Evolutionary conservation across 2,888 invertebrate species (phyloP).

Genomic region (Achlya flavicornis): DNA sequence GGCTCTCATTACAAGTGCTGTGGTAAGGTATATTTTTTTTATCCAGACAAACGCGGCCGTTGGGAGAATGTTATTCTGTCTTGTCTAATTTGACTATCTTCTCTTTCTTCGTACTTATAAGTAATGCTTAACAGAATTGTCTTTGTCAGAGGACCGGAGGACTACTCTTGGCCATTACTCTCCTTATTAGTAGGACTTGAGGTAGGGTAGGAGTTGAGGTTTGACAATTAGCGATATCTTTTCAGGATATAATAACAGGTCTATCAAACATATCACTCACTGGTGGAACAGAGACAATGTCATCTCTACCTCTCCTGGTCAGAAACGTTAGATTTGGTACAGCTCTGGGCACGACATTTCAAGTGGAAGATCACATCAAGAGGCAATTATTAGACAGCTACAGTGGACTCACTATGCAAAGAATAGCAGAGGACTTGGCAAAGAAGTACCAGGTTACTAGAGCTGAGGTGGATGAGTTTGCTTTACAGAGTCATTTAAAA

Average conservation of each 20-base stretch:
- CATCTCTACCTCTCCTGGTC: conserved; percentile 92
- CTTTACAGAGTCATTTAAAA: conserved; percentile 90
- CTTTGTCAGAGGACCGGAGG: too few species aligned
- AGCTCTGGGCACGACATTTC: conserved; percentile 88
- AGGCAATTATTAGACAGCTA: conserved; percentile 87
- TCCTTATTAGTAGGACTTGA: too few species aligned
- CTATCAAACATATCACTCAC: conserved; percentile 92
- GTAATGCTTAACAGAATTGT: too few species aligned
- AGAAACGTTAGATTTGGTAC: conserved; percentile 95
- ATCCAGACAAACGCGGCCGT: background rate
- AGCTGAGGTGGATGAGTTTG: conserved; percentile 91
- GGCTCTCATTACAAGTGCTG: conserved; percentile 92
- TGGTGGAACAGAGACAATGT: conserved; percentile 98
- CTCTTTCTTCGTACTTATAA: too few species aligned
- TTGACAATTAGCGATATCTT: too few species aligned
- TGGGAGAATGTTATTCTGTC: background rate
- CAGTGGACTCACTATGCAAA: conserved; percentile 93
- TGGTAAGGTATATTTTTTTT: conserved; percentile 83
- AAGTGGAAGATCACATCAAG: conserved; percentile 89
- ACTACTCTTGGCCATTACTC: too few species aligned
- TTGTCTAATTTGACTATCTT: too few species aligned
- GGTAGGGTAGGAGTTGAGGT: too few species aligned
- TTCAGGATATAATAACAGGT: conserved; percentile 92
- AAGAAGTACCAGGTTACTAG: conserved; percentile 88
- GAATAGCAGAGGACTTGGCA: conserved; percentile 94